A percentile compares a stretch with the other conserved stretches of the same genome.
Conservation (phyloP, 2,797 vertebrate genomes). For the Oreortyx pictus region DNA sequence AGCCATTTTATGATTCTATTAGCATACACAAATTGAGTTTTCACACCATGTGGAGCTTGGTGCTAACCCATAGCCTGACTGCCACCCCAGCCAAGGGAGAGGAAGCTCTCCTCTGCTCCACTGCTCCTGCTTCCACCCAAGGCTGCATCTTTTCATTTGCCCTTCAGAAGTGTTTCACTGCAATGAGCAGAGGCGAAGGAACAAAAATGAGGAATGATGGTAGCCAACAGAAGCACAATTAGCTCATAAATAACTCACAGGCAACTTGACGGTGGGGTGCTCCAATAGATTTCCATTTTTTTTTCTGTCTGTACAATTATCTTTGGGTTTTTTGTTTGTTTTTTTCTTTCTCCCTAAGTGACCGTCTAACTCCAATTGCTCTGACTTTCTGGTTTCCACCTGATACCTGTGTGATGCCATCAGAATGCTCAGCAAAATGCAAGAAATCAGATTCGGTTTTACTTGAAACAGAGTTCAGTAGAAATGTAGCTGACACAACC, state of each 20-base stretch:
- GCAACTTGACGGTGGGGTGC: neutral
- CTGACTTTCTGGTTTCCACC: neutral
- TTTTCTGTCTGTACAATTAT: neutral
- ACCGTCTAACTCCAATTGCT: neutral
- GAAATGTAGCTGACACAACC: neutral
- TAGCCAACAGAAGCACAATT: neutral
- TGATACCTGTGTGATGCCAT: accelerated
- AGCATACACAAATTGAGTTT: neutral
- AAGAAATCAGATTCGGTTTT: neutral
- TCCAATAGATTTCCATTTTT: neutral
- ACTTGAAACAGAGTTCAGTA: neutral
- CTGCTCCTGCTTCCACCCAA: neutral
- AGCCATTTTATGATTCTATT: too few species aligned
- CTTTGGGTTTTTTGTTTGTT: neutral
- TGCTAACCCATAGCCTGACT: neutral
- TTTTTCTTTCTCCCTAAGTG: neutral
- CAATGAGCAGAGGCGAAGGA: neutral
- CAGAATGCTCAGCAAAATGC: neutral
- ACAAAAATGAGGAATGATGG: neutral
- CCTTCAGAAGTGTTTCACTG: neutral
- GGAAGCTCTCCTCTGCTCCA: neutral
- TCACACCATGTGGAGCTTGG: accelerated
- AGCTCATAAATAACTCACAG: neutral
- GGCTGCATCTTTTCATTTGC: neutral
- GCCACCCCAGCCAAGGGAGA: neutral